These are phyloP conservation scores for Psophia crepitans DNA, from an alignment of 2,113 vertebrate species.

Conservation along the genomic window DNA sequence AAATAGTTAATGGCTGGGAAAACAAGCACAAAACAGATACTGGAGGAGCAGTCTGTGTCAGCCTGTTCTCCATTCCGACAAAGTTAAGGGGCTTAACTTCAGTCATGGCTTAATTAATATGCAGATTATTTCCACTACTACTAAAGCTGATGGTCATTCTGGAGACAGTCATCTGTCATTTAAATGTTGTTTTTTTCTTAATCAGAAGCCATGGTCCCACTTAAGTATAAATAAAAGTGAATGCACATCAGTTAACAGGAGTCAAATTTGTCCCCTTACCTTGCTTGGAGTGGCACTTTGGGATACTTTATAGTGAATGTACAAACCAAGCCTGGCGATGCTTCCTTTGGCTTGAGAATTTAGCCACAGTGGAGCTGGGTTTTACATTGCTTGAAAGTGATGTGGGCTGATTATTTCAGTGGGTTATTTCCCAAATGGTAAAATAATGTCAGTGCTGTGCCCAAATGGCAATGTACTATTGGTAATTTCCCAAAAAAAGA, in stretches of 20 bases:
- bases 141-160: slow-evolving; percentile 22
- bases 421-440: not conserved
- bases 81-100: slow-evolving; percentile 29
- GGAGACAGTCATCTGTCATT: not conserved
- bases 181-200: not conserved
- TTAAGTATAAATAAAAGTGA: not conserved
- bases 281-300: not conserved
- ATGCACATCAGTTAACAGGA: not conserved
- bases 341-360: not conserved
- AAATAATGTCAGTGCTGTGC: not conserved
- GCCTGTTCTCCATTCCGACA: slow-evolving; percentile 25
- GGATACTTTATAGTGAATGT: not conserved
- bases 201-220: not conserved
- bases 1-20: slow-evolving; percentile 22
- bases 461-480: not conserved
- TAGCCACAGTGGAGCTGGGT: not conserved
- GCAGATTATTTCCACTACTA: slow-evolving; percentile 23
- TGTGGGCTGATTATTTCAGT: not conserved
- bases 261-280: not conserved
- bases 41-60: slow-evolving; percentile 32
- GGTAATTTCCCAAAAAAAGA: not conserved
- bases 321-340: not conserved
- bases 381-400: not conserved
- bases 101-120: slow-evolving; percentile 10
- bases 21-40: slow-evolving; percentile 38